Percentiles rank a stretch among this genome's conserved stretches.
These are phyloP conservation scores for Thyatira batis DNA, from an alignment of 2,888 invertebrate genomes.

Conservation along the genomic window DNA sequence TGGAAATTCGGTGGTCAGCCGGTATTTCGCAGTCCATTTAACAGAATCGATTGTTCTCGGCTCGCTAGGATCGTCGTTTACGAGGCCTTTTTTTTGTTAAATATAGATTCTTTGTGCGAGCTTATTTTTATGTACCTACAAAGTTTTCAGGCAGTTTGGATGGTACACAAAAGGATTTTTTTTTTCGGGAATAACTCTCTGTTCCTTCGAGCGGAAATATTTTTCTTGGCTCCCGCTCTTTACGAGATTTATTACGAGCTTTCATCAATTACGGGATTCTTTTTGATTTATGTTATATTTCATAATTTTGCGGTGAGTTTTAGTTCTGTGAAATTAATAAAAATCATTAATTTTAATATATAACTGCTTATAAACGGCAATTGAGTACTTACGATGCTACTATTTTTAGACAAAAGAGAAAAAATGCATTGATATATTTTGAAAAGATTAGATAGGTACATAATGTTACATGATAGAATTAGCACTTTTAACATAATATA, in stretches of 20 bases:
- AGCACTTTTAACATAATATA: no score
- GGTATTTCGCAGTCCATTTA: conserved; percentile 70
- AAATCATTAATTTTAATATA: no score
- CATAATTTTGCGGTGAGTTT: no score
- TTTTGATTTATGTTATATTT: not conserved
- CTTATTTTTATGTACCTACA: conserved; percentile 10
- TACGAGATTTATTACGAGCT: conserved; percentile 1
- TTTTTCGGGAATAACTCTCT: conserved; percentile 3
- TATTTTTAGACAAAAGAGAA: no score
- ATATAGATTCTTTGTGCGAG: conserved; percentile 35
- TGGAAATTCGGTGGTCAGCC: conserved; percentile 55
- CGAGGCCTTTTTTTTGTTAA: conserved; percentile 36
- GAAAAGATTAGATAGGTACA: no score
- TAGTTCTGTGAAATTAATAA: no score
- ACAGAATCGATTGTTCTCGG: conserved; percentile 63
- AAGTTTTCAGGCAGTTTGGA: conserved; percentile 18
- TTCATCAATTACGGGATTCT: not conserved
- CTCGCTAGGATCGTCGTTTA: conserved; percentile 40
- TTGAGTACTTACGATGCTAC: no score
- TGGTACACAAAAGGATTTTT: conserved; percentile 12
- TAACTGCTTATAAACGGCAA: no score
- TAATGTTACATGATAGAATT: no score
- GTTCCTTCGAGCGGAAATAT: conserved; percentile 3
- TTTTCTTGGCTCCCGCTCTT: conserved; percentile 1
- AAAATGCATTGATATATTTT: no score